Evolutionary conservation across 2,113 vertebrate species (phyloP), one percentile per base, ranked within the genome.

Genomic region (Crypturellus undulatus): DNA sequence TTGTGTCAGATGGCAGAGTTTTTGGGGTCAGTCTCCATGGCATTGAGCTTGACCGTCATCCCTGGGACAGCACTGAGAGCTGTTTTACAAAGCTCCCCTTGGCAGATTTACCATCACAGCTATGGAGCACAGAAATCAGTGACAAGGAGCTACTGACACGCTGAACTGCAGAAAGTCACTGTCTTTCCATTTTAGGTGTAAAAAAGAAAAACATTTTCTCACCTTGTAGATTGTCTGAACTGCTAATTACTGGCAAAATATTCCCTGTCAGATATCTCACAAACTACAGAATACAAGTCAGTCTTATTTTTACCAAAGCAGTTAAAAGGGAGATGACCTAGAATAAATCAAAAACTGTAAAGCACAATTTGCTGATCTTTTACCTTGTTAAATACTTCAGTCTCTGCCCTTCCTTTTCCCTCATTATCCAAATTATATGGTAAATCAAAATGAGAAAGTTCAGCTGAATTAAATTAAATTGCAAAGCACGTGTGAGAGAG

Each of bases 21-120:
- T 90, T 84, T 32, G 34, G 6, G 38, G 52, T 77, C 64, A 11
- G 86, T 97, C 85, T 94, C 97, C 93, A 95, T 94, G 90, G 87
- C 92, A 94, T 97, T 76, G 92, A 28, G 64, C 87, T 88, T 87
- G 92, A 82, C 79, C 36, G 0, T 93, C 68, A 40, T 58, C 67
- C 51, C 75, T 4, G 38, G 89, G 84, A 87, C 63, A 84, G 83
- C 76, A 18, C 73, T 90, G 65, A 60, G 89, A 87, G 59, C 0
- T 2, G 64, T 84, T 87, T 72, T 63, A 65, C 45, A 71, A 71
- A 94, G 80, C 79, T 88, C 69, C 81, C 84, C 60, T 75, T 87
- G 89, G 62, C 59, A 93, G 84, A 89, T 94, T 96, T 92, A 56
- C 78, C 42, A 28, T 59, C 4, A 0, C 56, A 68, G 51, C 49